phyloP scores from a whole-genome alignment of 2,888 invertebrate species.

The Iphiclides podalirius region DNA sequence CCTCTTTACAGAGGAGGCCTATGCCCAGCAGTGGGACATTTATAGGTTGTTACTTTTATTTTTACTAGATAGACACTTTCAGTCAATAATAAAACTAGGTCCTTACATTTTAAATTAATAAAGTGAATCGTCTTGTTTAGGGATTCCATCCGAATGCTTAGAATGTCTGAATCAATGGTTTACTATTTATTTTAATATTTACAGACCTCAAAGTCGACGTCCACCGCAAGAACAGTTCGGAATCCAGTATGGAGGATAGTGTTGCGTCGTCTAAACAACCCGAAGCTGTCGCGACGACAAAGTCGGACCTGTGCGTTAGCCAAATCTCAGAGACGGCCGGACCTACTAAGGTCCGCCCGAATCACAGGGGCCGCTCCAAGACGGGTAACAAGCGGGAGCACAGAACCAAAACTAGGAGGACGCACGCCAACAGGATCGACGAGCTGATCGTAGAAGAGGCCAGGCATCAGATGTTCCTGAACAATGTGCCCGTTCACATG shows the following conservation, averaged over 20 bases:
- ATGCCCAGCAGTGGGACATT: too few species aligned
- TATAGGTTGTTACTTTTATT: too few species aligned
- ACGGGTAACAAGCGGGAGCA: conserved; percentile 57
- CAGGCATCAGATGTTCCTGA: conserved; percentile 49
- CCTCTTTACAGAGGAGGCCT: too few species aligned
- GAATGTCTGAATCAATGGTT: too few species aligned
- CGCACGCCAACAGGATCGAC: conserved; percentile 57
- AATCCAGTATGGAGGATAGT: conserved; percentile 88
- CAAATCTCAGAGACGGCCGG: conserved; percentile 50
- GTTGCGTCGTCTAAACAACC: conserved; percentile 70
- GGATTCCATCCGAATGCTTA: too few species aligned
- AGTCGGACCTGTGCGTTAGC: conserved; percentile 62
- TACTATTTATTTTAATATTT: too few species aligned
- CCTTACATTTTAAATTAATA: too few species aligned
- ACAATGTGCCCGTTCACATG: conserved; percentile 61
- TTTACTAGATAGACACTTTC: too few species aligned
- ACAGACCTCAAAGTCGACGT: conserved; percentile 95
- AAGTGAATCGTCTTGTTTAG: too few species aligned
- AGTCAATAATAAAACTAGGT: too few species aligned
- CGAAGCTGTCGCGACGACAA: conserved; percentile 55
- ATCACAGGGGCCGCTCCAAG: conserved; percentile 51
- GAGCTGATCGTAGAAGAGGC: conserved; percentile 62
- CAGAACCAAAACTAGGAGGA: conserved; percentile 50
- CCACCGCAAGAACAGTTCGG: conserved; percentile 94
- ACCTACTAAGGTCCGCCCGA: conserved; percentile 56